A percentile compares a stretch with the other conserved stretches of the same genome.
Evolutionary conservation across 2,113 vertebrate species (phyloP).

Genomic region (Prionailurus bengalensis): DNA sequence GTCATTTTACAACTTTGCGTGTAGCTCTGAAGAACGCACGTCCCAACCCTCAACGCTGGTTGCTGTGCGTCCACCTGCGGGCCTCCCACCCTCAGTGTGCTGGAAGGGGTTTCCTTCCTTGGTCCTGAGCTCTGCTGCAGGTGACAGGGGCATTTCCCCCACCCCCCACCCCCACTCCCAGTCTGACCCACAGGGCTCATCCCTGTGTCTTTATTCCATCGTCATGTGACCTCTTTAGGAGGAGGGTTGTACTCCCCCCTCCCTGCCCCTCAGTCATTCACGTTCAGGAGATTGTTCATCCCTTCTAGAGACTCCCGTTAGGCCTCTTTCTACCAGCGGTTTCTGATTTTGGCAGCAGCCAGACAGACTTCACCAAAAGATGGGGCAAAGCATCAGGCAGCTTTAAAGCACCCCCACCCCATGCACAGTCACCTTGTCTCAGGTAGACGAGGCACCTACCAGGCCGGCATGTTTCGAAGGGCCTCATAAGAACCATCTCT

Average conservation of each 20-base stretch:
- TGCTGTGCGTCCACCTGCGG: accelerated
- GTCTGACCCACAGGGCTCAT: background rate
- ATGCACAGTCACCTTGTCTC: background rate
- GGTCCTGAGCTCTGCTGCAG: background rate
- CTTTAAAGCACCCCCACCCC: background rate
- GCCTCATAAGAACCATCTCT: background rate
- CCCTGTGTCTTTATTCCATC: background rate
- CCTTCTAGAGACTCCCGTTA: background rate
- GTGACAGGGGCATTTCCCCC: background rate
- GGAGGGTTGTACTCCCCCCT: background rate
- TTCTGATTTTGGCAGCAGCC: background rate
- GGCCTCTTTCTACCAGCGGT: background rate
- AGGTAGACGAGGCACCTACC: background rate
- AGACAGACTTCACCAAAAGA: background rate
- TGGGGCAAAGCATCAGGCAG: background rate
- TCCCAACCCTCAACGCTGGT: accelerated
- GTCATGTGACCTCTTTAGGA: background rate
- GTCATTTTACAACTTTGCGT: background rate
- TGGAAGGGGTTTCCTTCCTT: background rate
- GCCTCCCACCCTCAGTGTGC: no score
- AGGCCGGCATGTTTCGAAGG: background rate
- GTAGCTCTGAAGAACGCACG: background rate
- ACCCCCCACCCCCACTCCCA: background rate
- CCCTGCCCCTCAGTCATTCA: background rate
- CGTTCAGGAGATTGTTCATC: background rate